Conservation (phyloP, 2,113 vertebrate genomes). For the Himantopus leucocephalus region DNA sequence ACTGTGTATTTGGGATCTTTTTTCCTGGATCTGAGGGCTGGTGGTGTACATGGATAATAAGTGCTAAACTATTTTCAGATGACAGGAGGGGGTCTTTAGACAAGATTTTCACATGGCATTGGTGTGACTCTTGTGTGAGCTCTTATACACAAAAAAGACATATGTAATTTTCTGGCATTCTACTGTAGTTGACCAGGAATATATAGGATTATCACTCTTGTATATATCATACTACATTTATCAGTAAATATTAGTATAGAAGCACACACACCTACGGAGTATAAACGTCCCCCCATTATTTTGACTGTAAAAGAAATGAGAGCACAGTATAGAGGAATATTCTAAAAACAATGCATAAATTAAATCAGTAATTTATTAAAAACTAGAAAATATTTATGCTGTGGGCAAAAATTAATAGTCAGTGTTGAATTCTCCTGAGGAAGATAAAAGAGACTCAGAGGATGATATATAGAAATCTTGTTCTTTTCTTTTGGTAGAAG, state of each 20-base stretch:
- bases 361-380: neutral
- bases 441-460: neutral
- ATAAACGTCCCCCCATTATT: neutral
- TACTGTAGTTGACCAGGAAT: neutral
- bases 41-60: neutral
- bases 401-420: neutral
- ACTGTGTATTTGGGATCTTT: neutral
- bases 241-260: neutral
- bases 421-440: neutral
- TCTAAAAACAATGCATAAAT: neutral
- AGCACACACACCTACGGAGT: accelerated
- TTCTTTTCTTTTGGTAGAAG: neutral
- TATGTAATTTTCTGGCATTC: neutral
- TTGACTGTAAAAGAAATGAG: neutral
- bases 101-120: neutral
- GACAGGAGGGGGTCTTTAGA: neutral
- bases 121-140: neutral
- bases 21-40: neutral
- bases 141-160: neutral
- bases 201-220: neutral
- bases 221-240: neutral
- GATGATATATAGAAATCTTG: neutral
- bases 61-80: neutral
- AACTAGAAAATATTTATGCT: neutral
- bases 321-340: neutral